phyloP scores from a whole-genome alignment of 2,797 vertebrate genomes.

The Apogon talboti region DNA sequence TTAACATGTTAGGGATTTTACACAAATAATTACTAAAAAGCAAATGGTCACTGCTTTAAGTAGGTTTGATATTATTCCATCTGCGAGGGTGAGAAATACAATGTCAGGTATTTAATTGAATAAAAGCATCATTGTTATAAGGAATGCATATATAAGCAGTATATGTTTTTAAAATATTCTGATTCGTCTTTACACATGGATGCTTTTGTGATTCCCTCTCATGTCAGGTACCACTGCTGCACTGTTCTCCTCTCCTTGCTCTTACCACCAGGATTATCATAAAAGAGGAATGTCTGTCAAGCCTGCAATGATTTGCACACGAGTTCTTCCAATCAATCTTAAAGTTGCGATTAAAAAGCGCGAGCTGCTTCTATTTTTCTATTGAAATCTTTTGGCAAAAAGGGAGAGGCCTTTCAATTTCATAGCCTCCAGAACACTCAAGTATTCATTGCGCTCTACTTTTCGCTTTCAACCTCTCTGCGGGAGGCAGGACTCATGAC shows the following conservation, averaged over 20 bases:
- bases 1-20: slow-evolving; percentile 14
- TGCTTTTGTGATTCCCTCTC: slow-evolving; percentile 38
- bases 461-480: slow-evolving; percentile 88
- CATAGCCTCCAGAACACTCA: slow-evolving; percentile 88
- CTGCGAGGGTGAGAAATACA: slow-evolving; percentile 35
- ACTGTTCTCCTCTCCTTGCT: slow-evolving; percentile 57
- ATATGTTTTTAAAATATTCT: slow-evolving; percentile 1
- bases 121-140: slow-evolving; percentile 15
- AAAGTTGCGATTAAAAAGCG: slow-evolving; percentile 80
- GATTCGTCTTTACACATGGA: slow-evolving; percentile 11
- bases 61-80: slow-evolving; percentile 18
- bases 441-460: slow-evolving; percentile 87
- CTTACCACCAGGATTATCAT: slow-evolving; percentile 77
- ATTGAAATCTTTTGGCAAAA: slow-evolving; percentile 81
- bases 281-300: slow-evolving; percentile 76
- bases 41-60: slow-evolving; percentile 26
- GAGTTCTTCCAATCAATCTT: slow-evolving; percentile 77
- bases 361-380: slow-evolving; percentile 67
- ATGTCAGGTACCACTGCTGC: slow-evolving; percentile 61
- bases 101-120: slow-evolving; percentile 18
- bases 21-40: slow-evolving; percentile 26
- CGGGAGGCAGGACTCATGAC: slow-evolving; percentile 88
- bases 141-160: slow-evolving; percentile 11
- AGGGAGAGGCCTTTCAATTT: slow-evolving; percentile 88
- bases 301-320: slow-evolving; percentile 71